Evolutionary conservation across 2,113 vertebrate genomes (phyloP).

Genomic region (Brachypteracias leptosomus): DNA sequence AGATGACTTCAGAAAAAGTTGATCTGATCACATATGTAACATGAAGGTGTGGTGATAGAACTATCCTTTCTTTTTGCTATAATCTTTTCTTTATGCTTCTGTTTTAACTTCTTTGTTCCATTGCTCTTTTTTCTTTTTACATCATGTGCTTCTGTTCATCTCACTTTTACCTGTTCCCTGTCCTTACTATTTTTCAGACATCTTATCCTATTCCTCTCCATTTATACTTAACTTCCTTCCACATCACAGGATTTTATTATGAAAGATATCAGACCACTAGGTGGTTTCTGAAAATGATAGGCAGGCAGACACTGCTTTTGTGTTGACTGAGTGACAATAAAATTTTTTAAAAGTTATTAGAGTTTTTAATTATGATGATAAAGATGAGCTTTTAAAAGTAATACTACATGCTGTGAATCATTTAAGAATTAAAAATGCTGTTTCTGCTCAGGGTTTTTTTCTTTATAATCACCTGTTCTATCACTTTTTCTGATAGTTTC

Average conservation of each 20-base stretch:
- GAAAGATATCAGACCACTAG: background rate
- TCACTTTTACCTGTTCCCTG: background rate
- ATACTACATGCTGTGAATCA: background rate
- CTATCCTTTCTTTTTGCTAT: background rate
- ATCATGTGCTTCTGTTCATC: background rate
- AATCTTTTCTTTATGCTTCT: background rate
- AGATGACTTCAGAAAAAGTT: background rate
- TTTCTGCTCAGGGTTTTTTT: background rate
- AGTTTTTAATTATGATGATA: background rate
- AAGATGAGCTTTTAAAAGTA: background rate
- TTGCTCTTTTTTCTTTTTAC: background rate
- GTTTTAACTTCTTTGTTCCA: background rate
- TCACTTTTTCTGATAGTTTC: background rate
- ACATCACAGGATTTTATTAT: background rate
- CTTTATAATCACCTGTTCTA: background rate
- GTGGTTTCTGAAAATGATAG: background rate
- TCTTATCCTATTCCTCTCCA: background rate
- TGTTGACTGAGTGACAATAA: background rate
- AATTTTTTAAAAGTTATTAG: background rate
- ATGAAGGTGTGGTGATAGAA: background rate
- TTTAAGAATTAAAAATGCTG: background rate
- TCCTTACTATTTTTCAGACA: background rate
- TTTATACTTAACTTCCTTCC: background rate
- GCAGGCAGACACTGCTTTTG: background rate
- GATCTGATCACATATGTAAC: background rate